Base-by-base conservation (phyloP, 2,797 vertebrate genomes). In the Sebastes diploproa region DNA sequence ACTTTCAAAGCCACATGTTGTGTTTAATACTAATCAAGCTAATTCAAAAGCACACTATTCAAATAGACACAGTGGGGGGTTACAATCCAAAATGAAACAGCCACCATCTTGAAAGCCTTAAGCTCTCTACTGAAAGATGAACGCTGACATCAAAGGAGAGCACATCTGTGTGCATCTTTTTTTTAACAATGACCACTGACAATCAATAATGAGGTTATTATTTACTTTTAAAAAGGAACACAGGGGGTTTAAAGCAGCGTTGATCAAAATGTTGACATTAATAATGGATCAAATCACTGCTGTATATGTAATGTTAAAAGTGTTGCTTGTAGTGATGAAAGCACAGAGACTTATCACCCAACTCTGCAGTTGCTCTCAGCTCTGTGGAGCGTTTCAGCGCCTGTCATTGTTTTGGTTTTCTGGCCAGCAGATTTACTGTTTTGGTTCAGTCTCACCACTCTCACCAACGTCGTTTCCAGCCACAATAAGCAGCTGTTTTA, bases 51-150 rank as follows among this genome's bases (percentile, higher is more conserved):
- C 29, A 66, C 62, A 42, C 71, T 63, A 72, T 81, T 88, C 72
- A 91, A 85, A 91, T 61, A 62, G 74, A 75, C 67, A 42, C 76
- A 78, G 72, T 29, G 6, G 82, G 6, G 81, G 82, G 70, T 71
- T 68, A 61, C 72, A 46, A 56, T 81, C 72, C 84, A 82, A 88
- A 86, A 86, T 63, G 72, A 88, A 86, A 79, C 52, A 68, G 38
- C 76, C 76, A 68, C 83, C 83, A 88, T 90, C 83, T 90, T 88
- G 72, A 88, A 91, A 88, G 81, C 74, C 66, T 74, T n/a, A 56
- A 81, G 82, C 81, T 77, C 84, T 27, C 65, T 18, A 61, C 4
- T 74, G 65, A 84, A 78, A 82, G 66, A 83, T 61, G 60, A 87
- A 66, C 11, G 22, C 72, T 71, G 78, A 52, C 81, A 83, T 91